phyloP scores from a whole-genome alignment of 2,113 vertebrate species.

The Catharus fuscescens region DNA sequence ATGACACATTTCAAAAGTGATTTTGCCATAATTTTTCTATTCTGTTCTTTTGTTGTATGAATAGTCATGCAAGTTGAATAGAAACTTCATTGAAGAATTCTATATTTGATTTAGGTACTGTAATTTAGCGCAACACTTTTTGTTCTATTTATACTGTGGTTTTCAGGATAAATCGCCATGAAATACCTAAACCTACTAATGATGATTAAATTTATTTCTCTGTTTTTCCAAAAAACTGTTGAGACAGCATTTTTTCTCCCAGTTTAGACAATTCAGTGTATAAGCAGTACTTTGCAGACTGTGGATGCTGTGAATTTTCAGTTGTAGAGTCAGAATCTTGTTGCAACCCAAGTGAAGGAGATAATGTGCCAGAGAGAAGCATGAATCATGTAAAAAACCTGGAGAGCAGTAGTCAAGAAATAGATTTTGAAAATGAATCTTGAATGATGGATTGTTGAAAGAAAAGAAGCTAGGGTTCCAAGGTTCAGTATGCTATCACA shows the following conservation, averaged over 20 bases:
- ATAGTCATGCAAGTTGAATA: neutral
- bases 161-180: neutral
- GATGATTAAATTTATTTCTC: neutral
- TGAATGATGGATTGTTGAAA: neutral
- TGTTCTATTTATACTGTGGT: neutral
- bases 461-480: neutral
- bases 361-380: neutral
- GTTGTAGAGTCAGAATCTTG: neutral
- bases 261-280: neutral
- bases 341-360: neutral
- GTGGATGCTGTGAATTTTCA: neutral
- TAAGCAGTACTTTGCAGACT: neutral
- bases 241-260: neutral
- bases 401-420: neutral
- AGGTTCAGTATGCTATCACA: neutral
- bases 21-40: neutral
- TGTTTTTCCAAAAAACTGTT: neutral
- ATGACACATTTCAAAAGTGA: neutral
- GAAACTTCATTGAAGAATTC: neutral
- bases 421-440: neutral
- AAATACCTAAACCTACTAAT: neutral
- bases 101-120: neutral
- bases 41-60: neutral
- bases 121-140: neutral
- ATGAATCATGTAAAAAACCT: neutral